A percentile compares a stretch with the other conserved stretches of the same genome.
Evolutionary conservation across 2,888 invertebrate genomes (phyloP).

Genomic region (Ochropleura leucogaster): DNA sequence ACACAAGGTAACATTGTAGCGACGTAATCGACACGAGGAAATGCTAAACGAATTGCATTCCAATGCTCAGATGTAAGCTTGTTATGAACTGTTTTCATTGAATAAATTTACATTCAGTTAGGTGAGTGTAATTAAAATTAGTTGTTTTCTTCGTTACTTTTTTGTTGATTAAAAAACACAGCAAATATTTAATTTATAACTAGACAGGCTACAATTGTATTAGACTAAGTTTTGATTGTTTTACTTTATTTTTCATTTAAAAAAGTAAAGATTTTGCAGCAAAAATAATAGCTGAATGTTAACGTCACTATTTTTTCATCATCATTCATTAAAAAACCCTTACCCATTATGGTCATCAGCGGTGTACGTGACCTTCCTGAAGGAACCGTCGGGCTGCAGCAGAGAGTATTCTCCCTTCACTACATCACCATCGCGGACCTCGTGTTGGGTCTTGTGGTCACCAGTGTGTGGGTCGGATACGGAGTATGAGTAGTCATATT

Average conservation of each 20-base stretch:
- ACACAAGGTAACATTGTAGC: conserved; percentile 47
- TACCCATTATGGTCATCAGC: conserved; percentile 89
- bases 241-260: neutral
- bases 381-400: conserved; percentile 88
- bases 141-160: conserved; percentile 2
- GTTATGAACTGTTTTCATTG: conserved; percentile 52
- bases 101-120: conserved; percentile 36
- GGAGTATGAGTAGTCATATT: conserved; percentile 89
- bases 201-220: no score
- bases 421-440: conserved; percentile 86
- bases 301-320: neutral
- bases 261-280: neutral
- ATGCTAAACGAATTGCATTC: conserved; percentile 52
- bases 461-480: conserved; percentile 89
- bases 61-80: conserved; percentile 49
- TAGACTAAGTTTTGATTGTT: no score
- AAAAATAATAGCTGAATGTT: neutral
- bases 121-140: conserved; percentile 23
- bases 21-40: conserved; percentile 56
- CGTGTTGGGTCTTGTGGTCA: conserved; percentile 89
- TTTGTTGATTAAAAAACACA: neutral
- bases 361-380: conserved; percentile 89
- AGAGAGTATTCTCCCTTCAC: conserved; percentile 89
- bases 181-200: neutral
- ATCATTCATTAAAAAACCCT: conserved; percentile 40